Evolutionary conservation across 2,888 invertebrate species (phyloP).

Genomic region (Lepidocyrtoides sp.): DNA sequence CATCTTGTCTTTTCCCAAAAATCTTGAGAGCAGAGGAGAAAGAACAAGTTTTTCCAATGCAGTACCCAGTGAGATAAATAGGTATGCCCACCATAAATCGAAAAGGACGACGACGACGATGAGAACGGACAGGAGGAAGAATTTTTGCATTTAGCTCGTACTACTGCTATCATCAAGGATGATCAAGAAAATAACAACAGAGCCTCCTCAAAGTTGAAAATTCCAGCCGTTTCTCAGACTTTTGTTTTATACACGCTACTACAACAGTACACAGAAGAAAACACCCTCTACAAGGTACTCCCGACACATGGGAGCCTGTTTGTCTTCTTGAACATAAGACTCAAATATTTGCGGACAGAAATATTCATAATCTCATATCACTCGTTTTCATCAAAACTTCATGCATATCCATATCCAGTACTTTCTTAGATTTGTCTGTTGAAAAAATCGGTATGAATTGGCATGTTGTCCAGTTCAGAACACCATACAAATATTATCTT

Average conservation of each 20-base stretch:
- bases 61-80: constrained; percentile 1
- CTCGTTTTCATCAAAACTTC: neutral
- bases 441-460: no score
- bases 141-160: constrained; percentile 40
- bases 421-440: no score
- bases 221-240: constrained; percentile 20
- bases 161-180: constrained; percentile 17
- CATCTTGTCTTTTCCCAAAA: constrained; percentile 53
- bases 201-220: neutral
- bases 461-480: no score
- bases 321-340: neutral
- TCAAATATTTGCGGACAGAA: constrained; percentile 48
- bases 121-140: constrained; percentile 7
- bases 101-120: constrained; percentile 7
- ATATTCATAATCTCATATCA: constrained; percentile 55
- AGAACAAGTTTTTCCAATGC: constrained; percentile 60
- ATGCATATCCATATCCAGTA: no score
- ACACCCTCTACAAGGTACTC: constrained; percentile 38
- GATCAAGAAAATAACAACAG: constrained; percentile 35
- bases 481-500: neutral
- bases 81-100: constrained; percentile 31
- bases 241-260: neutral
- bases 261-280: constrained; percentile 11
- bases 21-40: constrained; percentile 40
- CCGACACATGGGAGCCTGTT: constrained; percentile 23